Base-by-base conservation (phyloP, 1,140 invertebrate species). In the Theocolax elegans region DNA sequence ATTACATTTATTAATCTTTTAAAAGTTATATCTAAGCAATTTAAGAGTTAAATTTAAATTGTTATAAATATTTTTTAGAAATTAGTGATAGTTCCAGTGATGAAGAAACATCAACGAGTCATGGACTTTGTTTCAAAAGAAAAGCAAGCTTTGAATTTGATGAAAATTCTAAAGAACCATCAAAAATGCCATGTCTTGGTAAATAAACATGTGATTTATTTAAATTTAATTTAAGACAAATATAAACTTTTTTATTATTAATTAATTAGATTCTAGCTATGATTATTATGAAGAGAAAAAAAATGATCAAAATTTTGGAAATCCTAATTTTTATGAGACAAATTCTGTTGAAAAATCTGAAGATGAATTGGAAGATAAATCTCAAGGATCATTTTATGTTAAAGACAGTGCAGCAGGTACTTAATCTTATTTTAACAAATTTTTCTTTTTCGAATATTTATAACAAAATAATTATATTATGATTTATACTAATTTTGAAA, bases 291-390 rank as follows among this genome's bases (percentile, higher is more conserved):
- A 42, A 46, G 60, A 71, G 9, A 17, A 48, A 44, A 13, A 54
- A n/a, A 56, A 19, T 25, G 27, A 48, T 15, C 21, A 35, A n/a
- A 25, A 71, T 51, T 17, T 31, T 21, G 7, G 42, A 10, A 53
- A 27, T 35, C 42, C 40, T 44, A 49, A 40, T 53, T 67, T 48
- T 44, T 72, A 63, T 63, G 68, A 46, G 19, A 54, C 23, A 35
- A 63, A 35, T 46, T 35, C 38, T 46, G 38, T 31, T 59, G n/a
- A 31, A 3, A 60, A 60, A 35, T 60, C 35, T 7, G 46, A 59
- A 42, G 21, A 40, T n/a, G 46, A 51, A 42, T 25, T 17, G 31
- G 65, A 67, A 38, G 44, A 67, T 49, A 48, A 59, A 49, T 15
- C 29, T 8, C 42, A 48, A n/a, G 53, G 25, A 38, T 68, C 46